phyloP scores from a whole-genome alignment of 1,140 invertebrate species.

The Lepidurus apus region DNA sequence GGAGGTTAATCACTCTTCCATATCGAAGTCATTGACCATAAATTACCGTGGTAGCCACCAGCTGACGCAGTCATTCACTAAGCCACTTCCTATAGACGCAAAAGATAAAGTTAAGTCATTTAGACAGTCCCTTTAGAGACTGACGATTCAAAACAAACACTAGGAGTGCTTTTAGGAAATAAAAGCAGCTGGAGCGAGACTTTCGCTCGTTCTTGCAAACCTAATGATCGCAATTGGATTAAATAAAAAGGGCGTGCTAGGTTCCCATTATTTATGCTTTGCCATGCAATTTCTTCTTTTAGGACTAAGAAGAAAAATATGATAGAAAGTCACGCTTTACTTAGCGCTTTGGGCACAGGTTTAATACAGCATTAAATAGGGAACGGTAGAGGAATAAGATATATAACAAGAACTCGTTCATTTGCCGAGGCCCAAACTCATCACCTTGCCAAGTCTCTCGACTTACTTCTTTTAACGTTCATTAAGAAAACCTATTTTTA shows the following conservation, averaged over 20 bases:
- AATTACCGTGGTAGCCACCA: too few species aligned
- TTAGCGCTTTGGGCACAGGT: not conserved
- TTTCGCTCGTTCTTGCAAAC: not conserved
- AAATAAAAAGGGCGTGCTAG: not conserved
- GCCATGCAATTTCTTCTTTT: not conserved
- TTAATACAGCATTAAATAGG: not conserved
- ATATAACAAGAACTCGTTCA: not conserved
- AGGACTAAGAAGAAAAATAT: not conserved
- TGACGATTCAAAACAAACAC: too few species aligned
- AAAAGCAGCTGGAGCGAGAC: not conserved
- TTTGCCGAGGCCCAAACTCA: too few species aligned
- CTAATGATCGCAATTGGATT: not conserved
- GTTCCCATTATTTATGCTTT: constrained; percentile 1
- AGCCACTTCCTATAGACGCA: too few species aligned
- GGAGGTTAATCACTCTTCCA: too few species aligned
- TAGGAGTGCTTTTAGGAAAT: not conserved
- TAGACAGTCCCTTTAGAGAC: too few species aligned
- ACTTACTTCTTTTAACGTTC: too few species aligned
- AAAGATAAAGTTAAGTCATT: too few species aligned
- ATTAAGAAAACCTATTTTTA: too few species aligned
- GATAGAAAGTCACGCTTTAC: not conserved
- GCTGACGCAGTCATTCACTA: too few species aligned
- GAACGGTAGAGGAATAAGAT: not conserved
- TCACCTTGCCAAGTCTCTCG: too few species aligned
- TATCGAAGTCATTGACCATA: too few species aligned